These are phyloP conservation scores for Poicephalus gulielmi DNA, from an alignment of 2,113 vertebrate species.

Conservation along the genomic window DNA sequence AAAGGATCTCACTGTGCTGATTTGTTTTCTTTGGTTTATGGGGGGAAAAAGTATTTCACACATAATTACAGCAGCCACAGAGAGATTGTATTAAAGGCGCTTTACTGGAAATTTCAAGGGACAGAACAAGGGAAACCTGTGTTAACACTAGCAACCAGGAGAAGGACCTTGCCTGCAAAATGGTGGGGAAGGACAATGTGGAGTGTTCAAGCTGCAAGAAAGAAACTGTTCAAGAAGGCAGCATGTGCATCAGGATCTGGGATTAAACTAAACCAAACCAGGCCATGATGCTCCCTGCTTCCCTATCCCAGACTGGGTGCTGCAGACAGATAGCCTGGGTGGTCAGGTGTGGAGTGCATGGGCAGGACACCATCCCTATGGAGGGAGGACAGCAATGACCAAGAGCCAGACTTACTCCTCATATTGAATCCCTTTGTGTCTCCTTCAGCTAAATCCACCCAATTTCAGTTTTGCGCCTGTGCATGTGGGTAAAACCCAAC, in stretches of 20 bases:
- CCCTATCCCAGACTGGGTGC: background rate
- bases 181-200: constrained; percentile 49
- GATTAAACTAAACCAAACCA: background rate
- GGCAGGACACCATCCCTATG: background rate
- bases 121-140: constrained; percentile 77
- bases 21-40: constrained; percentile 81
- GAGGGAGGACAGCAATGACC: background rate
- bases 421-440: background rate
- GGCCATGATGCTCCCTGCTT: background rate
- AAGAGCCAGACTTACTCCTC: background rate
- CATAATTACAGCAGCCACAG: constrained; percentile 79
- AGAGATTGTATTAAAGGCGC: constrained; percentile 73
- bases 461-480: background rate
- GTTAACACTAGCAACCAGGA: constrained; percentile 65
- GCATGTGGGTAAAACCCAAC: background rate
- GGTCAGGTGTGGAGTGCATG: background rate
- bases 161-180: constrained; percentile 52
- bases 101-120: constrained; percentile 82
- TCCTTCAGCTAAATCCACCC: background rate
- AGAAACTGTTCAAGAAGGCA: constrained; percentile 57
- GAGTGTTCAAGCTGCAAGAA: constrained; percentile 65
- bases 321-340: constrained; percentile 11
- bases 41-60: constrained; percentile 79
- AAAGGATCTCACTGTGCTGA: constrained; percentile 76
- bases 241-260: constrained; percentile 36